Evolutionary conservation across 2,797 vertebrate species (phyloP).

Genomic region (Adrianichthys oophorus): DNA sequence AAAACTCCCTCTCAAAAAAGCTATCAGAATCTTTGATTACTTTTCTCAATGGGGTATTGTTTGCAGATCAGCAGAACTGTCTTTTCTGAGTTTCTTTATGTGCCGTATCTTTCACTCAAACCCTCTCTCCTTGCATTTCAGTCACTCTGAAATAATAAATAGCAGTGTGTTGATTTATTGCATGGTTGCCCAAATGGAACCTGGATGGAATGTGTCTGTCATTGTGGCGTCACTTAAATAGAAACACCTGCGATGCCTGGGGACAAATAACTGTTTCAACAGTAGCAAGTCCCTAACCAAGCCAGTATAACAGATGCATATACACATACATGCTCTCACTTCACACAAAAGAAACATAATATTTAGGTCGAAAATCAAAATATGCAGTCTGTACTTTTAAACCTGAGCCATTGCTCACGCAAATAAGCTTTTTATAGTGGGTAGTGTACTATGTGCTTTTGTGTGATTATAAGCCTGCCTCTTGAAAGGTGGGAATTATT

Average conservation of each 20-base stretch:
- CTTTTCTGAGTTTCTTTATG: constrained; percentile 45
- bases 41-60: constrained; percentile 53
- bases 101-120: constrained; percentile 17
- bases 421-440: not conserved
- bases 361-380: constrained; percentile 8
- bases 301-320: constrained; percentile 17
- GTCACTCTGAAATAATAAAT: constrained; percentile 66
- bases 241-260: constrained; percentile 69
- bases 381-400: not conserved
- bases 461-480: too few relatives aligned
- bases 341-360: constrained; percentile 1
- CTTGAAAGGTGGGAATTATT: too few relatives aligned
- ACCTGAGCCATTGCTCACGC: constrained; percentile 3
- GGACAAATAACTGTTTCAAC: constrained; percentile 61
- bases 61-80: constrained; percentile 61
- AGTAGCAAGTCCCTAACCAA: constrained; percentile 41
- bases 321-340: not conserved
- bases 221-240: constrained; percentile 64
- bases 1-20: constrained; percentile 64
- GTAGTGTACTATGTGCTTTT: not conserved
- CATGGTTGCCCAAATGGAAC: constrained; percentile 70
- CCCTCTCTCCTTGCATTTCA: constrained; percentile 18
- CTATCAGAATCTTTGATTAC: constrained; percentile 75
- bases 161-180: constrained; percentile 79
- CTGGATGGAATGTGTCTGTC: constrained; percentile 72